Evolutionary conservation across 2,113 vertebrate genomes (phyloP).

Genomic region (Danio rerio): GRCz12tu NC_133184.1:28161501-28162000

Average conservation of each 20-base stretch:
- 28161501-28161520: constrained; percentile 33
- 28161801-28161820: constrained; percentile 41
- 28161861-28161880: constrained; percentile 12
- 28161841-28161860: constrained; percentile 29
- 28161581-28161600: constrained; percentile 28
- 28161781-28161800: constrained; percentile 37
- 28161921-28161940: constrained; percentile 20
- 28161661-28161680: constrained; percentile 1
- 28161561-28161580: constrained; percentile 44
- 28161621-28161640: constrained; percentile 60
- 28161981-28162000: background rate
- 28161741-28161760: background rate
- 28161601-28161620: constrained; percentile 37
- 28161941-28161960: background rate
- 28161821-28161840: constrained; percentile 5
- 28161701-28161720: background rate
- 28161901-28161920: constrained; percentile 23
- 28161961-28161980: constrained; percentile 12
- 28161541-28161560: constrained; percentile 25
- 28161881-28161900: constrained; percentile 36
- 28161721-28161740: background rate
- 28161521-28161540: background rate
- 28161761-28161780: constrained; percentile 24
- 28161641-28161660: constrained; percentile 45
- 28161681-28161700: constrained; percentile 20